Base-by-base conservation (phyloP, 2,888 invertebrate species). In the Harpalus rubripes region DNA sequence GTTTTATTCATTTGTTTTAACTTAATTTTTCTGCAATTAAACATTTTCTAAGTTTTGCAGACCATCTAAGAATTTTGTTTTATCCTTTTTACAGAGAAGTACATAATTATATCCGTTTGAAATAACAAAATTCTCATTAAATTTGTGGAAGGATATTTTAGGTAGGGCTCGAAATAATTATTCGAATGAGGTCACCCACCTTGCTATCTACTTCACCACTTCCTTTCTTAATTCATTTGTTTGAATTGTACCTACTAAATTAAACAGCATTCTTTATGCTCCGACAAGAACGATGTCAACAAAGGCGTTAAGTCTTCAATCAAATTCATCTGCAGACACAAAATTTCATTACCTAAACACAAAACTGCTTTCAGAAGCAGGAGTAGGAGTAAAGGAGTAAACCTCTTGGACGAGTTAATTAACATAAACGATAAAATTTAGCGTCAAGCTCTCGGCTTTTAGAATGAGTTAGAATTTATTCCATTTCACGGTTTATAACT, bases 401-500 rank as follows among this genome's bases (percentile, higher is more conserved):
- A 22, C 63, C 63, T 12, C 63, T 63, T 22, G 63, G 26, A 1
- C 63, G 22, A 63, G 18, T 12, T 63, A 63, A 63, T 63, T 63
- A 63, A 63, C 63, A 63, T 63, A 63, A 63, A 63, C 22, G 63
- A 22, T 72, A 72, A 72, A 72, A 72, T 41, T 72, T 72, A 72
- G 16, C 72, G 44, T 32, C 18, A 15, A 39, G 10, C 8, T 72
- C 18, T 18, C 22, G 7, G 18, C 63, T 63, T 63, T 26, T 22
- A 63, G 44, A 72, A 58, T 63, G 32, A 78, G 56, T 78, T 58
- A 78, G 22, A 80, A 80, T 80, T 80, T 80, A 80, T 80, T 80
- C 61, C 79, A 80, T 80, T 80, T 80, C 79, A 80, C 79, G 79
- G 79, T 80, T 80, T 63, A 81, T 81, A 81, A 63, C 61, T 63